Evolutionary conservation across 2,797 vertebrate species (phyloP), one percentile per base, ranked within the genome.

Genomic region (Podarcis siculus): DNA sequence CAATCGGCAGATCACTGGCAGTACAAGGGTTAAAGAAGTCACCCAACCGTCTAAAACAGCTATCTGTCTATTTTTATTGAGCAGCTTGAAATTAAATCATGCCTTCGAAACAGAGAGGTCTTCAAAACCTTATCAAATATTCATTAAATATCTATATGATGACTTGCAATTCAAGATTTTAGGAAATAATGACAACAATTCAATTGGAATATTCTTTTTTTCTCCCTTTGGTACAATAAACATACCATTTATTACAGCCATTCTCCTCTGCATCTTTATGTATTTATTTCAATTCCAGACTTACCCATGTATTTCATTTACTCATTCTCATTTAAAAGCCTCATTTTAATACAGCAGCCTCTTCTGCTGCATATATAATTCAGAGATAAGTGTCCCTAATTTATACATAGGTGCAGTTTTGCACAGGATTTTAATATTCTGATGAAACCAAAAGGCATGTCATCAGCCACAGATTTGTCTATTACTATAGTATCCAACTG

Each of bases 81-180:
- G 82, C 85, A 25, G 15, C 39, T 66, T 87, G 86, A 58, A 75
- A 94, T 94, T 85, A 88, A 88, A 79, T 86, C 89, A 81, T 73
- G 35, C 73, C 88, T 89, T 94, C 83, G 83, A 96, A 96, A 94
- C 92, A 25, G 61, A 92, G 78, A 79, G 15, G 69, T 88, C 83
- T 81, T 87, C 61, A 83, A 23, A 67, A 61, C 58, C 83, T 93
- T 89, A 94, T 95, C 94, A 96, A 96, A 95, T 95, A 96, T 94
- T 95, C 91, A 96, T 95, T 94, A 94, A 95, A 90, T 92, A 73
- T 89, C 78, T 94, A 80, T 90, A 94, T 89, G 67, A 19, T 78
- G 93, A 94, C 86, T 92, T 90, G 72, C 23, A 91, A 90, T 85
- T 92, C 93, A 78, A 89, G 91, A 90, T 84, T 67, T 92, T 89